A percentile compares a stretch with the other conserved stretches of the same genome.
Evolutionary conservation across 2,797 vertebrate genomes (phyloP).

Genomic region (Esox masquinongy): DNA sequence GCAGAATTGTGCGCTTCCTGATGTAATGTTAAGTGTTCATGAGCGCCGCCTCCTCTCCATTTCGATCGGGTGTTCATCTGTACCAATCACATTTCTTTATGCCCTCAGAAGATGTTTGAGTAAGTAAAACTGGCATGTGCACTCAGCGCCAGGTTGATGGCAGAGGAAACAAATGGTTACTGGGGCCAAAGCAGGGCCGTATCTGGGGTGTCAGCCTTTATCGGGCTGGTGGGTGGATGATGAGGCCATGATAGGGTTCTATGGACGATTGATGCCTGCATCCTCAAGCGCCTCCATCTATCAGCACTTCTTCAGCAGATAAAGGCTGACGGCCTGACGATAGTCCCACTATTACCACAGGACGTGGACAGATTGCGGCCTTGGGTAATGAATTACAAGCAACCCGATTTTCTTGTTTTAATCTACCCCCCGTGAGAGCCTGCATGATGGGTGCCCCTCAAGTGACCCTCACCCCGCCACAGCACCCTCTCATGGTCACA

Average conservation of each 20-base stretch:
- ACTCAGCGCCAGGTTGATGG: background rate
- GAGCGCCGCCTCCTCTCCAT: background rate
- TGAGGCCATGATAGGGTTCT: conserved; percentile 3
- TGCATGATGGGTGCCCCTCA: background rate
- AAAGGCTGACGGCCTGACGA: background rate
- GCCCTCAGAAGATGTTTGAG: too few relatives aligned
- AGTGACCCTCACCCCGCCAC: background rate
- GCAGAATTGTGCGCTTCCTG: too few relatives aligned
- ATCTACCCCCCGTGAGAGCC: background rate
- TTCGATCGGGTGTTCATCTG: too few relatives aligned
- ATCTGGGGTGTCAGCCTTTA: background rate
- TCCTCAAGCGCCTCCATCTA: background rate
- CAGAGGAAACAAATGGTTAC: background rate
- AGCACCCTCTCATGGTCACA: background rate
- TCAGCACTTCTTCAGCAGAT: background rate
- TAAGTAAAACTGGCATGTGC: background rate
- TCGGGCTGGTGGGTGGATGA: background rate
- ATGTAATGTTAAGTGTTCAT: background rate
- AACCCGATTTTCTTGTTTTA: background rate
- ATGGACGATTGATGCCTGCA: conserved; percentile 27
- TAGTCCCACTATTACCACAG: background rate
- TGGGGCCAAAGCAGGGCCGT: conserved; percentile 3
- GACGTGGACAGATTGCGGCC: background rate
- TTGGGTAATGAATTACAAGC: background rate
- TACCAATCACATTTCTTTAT: too few relatives aligned